These are phyloP conservation scores for Onychomys torridus DNA, from an alignment of 2,797 vertebrate species.

Conservation along the genomic window DNA sequence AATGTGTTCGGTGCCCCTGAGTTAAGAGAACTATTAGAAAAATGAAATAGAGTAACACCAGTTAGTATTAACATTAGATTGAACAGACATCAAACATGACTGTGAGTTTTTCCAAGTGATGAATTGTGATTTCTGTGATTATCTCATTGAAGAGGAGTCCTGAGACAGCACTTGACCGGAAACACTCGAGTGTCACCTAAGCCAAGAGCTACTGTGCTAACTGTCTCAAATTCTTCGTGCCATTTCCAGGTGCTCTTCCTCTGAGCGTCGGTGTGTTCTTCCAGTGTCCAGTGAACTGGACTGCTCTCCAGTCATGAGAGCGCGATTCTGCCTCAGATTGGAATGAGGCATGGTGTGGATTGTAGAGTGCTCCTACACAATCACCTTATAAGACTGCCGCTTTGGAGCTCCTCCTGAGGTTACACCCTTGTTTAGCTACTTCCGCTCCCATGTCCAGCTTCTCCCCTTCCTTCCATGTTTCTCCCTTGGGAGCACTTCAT, in stretches of 20 bases:
- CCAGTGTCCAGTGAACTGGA: not conserved
- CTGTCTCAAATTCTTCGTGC: not conserved
- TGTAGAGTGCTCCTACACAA: not conserved
- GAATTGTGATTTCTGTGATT: conserved; percentile 23
- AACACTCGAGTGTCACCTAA: not conserved
- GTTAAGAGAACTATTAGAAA: not conserved
- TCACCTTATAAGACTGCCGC: too few relatives aligned
- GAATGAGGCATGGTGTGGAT: not conserved
- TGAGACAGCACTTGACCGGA: not conserved
- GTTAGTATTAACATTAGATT: not conserved
- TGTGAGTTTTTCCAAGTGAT: not conserved
- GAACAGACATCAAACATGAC: conserved; percentile 14
- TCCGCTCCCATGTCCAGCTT: not conserved
- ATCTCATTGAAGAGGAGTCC: not conserved
- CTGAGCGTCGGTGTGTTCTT: not conserved
- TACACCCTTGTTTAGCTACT: not conserved
- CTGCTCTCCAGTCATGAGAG: not conserved
- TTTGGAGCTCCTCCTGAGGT: not conserved
- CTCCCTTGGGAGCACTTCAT: not conserved
- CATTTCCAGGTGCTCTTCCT: not conserved
- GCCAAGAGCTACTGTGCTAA: not conserved
- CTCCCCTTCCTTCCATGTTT: not conserved
- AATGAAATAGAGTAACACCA: conserved; percentile 28
- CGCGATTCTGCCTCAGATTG: not conserved
- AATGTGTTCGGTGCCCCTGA: not conserved